phyloP scores from a whole-genome alignment of 2,888 invertebrate genomes.

The Agriopis leucophaearia region DNA sequence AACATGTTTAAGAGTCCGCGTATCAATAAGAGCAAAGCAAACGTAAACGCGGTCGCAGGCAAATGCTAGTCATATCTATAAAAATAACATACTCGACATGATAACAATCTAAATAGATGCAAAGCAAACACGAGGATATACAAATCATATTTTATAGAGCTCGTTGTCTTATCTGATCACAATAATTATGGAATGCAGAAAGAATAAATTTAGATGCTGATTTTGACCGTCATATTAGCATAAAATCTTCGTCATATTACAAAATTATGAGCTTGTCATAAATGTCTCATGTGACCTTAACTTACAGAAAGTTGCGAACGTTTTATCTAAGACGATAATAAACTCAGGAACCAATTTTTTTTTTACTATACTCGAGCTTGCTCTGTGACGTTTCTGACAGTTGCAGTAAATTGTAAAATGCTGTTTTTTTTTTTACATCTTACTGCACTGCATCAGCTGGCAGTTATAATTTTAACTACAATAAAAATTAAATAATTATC shows the following conservation, averaged over 20 bases:
- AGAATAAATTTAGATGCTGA: conserved; percentile 20
- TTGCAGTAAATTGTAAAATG: no score
- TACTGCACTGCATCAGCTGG: no score
- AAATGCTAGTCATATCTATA: conserved; percentile 8
- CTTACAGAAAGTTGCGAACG: neutral
- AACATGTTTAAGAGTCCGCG: neutral
- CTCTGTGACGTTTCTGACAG: no score
- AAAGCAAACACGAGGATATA: conserved; percentile 14
- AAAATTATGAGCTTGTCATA: conserved; percentile 12
- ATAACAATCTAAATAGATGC: conserved; percentile 31
- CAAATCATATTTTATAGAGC: conserved; percentile 36
- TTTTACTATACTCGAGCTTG: no score
- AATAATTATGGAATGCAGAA: conserved; percentile 21
- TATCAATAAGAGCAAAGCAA: conserved; percentile 7
- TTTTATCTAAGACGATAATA: neutral
- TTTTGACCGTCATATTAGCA: conserved; percentile 22
- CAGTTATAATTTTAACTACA: no score
- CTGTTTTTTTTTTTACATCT: no score
- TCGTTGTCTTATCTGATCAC: conserved; percentile 31
- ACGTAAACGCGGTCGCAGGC: conserved; percentile 9
- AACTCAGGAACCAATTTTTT: no score
- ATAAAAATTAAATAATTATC: no score
- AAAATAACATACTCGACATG: conserved; percentile 12
- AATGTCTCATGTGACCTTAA: neutral
- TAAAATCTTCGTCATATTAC: conserved; percentile 8